Percentiles rank a stretch among this genome's conserved stretches.
Conservation (phyloP, 37 sponge, comb jelly and placozoan genomes). For the Ephydatia muelleri region DNA sequence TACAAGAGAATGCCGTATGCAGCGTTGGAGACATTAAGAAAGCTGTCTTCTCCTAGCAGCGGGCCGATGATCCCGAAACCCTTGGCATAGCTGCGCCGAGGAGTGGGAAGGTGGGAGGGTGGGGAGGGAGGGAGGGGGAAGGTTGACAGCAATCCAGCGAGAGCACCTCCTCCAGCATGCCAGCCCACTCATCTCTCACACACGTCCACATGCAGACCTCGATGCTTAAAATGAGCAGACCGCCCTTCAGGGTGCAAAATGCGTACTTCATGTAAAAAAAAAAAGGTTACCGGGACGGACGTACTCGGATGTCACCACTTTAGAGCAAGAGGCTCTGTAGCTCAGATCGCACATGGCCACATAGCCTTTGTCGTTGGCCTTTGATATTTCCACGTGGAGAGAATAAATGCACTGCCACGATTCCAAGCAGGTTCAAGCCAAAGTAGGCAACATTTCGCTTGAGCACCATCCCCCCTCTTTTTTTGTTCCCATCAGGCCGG, state of each 20-base stretch:
- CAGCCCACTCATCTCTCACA: too few species aligned
- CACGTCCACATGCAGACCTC: too few species aligned
- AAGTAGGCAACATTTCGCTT: background rate
- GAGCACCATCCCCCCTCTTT: too few species aligned
- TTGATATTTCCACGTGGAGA: slow-evolving; percentile 44
- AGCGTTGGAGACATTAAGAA: slow-evolving; percentile 53
- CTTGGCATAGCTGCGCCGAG: slow-evolving; percentile 28
- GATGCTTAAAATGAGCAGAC: too few species aligned
- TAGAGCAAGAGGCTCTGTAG: slow-evolving; percentile 46
- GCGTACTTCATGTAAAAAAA: background rate
- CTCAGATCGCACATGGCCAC: slow-evolving; percentile 64
- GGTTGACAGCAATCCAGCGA: too few species aligned
- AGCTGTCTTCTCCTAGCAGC: slow-evolving; percentile 50
- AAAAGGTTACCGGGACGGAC: background rate
- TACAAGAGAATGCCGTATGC: slow-evolving; percentile 45
- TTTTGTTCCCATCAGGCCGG: background rate
- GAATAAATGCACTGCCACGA: slow-evolving; percentile 45
- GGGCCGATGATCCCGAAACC: slow-evolving; percentile 58
- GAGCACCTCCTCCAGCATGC: too few species aligned
- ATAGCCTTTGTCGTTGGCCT: slow-evolving; percentile 27
- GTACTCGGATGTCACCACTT: slow-evolving; percentile 66
- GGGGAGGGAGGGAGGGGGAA: too few species aligned
- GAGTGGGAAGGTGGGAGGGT: background rate
- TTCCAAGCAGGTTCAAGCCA: slow-evolving; percentile 2
- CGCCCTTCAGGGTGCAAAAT: too few species aligned